These are phyloP conservation scores for Lagorchestes hirsutus DNA, from an alignment of 2,797 vertebrate species.

Conservation along the genomic window DNA sequence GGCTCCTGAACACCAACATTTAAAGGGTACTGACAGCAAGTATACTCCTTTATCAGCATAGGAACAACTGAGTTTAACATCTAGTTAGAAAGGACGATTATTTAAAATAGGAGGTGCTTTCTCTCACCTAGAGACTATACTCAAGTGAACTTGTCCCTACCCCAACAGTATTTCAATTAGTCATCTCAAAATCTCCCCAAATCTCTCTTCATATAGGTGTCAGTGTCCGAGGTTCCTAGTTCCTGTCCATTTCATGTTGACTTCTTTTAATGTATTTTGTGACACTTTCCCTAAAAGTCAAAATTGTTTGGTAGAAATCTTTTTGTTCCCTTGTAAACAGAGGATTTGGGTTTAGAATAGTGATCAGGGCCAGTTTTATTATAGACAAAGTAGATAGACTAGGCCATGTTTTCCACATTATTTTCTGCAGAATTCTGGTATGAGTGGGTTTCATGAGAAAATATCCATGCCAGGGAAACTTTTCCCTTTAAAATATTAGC, in stretches of 20 bases:
- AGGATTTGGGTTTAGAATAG: not conserved
- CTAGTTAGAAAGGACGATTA: not conserved
- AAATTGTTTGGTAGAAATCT: not conserved
- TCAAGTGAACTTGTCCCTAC: not conserved
- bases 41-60: not conserved
- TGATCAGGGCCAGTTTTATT: not conserved
- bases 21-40: not conserved
- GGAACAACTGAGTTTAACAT: not conserved
- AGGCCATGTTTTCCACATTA: not conserved
- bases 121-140: not conserved
- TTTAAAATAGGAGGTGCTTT: not conserved
- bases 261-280: not conserved
- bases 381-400: not conserved
- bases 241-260: not conserved
- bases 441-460: not conserved
- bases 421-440: not conserved
- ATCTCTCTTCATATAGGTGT: not conserved
- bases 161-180: not conserved
- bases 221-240: not conserved
- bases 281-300: not conserved
- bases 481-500: not conserved
- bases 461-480: not conserved
- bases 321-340: not conserved
- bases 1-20: not conserved
- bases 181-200: not conserved